Percentiles rank a stretch among this genome's conserved stretches.
Conservation (phyloP, 2,113 vertebrate genomes). For the Geococcyx californianus region DNA sequence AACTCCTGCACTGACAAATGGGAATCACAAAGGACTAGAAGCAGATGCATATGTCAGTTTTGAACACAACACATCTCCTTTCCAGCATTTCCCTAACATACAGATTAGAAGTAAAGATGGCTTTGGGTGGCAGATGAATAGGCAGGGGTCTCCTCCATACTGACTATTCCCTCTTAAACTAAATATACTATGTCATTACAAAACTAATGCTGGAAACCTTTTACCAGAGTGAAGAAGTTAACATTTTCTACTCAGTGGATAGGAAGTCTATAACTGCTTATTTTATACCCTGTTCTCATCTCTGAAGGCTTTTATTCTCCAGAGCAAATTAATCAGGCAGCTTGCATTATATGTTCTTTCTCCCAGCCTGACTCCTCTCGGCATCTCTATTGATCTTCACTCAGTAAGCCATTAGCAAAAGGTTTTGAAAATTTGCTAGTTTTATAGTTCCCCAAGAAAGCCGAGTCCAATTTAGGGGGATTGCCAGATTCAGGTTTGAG, state of each 20-base stretch:
- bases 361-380: conserved; percentile 45
- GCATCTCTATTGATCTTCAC: conserved; percentile 59
- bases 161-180: background rate
- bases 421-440: conserved; percentile 48
- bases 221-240: conserved; percentile 22
- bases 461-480: background rate
- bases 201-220: background rate
- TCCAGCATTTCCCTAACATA: background rate
- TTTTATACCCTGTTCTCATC: conserved; percentile 55
- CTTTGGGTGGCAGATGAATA: background rate
- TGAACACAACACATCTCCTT: background rate
- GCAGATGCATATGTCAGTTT: background rate
- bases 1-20: background rate
- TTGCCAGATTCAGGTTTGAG: conserved; percentile 1
- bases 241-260: background rate
- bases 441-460: conserved; percentile 41
- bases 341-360: conserved; percentile 42
- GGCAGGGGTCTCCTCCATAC: background rate
- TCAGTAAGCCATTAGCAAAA: conserved; percentile 55
- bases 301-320: conserved; percentile 61
- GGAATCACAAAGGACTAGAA: background rate
- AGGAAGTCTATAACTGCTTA: conserved; percentile 20
- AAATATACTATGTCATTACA: background rate
- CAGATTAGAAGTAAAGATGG: background rate
- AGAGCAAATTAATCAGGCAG: conserved; percentile 61